Evolutionary conservation across 1,140 invertebrate genomes (phyloP).

Genomic region (Rhagoletis pomonella): DNA sequence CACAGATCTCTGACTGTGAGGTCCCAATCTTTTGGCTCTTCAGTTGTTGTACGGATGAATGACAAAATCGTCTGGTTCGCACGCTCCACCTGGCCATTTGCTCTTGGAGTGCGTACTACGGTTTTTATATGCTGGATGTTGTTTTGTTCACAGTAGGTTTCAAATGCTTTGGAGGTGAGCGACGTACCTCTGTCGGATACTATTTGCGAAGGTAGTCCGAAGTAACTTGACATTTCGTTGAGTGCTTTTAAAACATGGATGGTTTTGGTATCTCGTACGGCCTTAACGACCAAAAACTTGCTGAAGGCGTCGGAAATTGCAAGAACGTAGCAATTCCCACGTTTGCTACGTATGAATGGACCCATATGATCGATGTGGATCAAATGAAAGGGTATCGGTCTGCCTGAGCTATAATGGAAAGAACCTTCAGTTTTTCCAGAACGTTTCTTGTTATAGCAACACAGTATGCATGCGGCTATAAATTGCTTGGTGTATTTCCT

Average conservation of each 20-base stretch:
- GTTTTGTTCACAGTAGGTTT: too few species aligned
- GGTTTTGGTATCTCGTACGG: too few species aligned
- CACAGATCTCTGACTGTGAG: not conserved
- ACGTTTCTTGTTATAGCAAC: not conserved
- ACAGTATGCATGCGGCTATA: not conserved
- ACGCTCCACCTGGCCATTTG: not conserved
- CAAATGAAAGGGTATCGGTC: too few species aligned
- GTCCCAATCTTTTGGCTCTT: not conserved
- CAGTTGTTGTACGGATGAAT: too few species aligned
- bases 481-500: not conserved
- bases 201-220: too few species aligned
- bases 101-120: not conserved
- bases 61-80: not conserved
- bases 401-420: not conserved
- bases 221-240: too few species aligned
- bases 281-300: too few species aligned
- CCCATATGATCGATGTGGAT: too few species aligned
- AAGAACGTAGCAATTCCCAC: too few species aligned
- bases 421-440: not conserved
- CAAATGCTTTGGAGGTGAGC: not conserved
- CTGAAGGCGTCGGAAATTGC: not conserved
- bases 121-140: not conserved
- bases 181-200: not conserved
- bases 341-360: too few species aligned
- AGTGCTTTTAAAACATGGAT: too few species aligned